Conservation (phyloP, 1,140 invertebrate species). For the Whitmania pigra region DNA sequence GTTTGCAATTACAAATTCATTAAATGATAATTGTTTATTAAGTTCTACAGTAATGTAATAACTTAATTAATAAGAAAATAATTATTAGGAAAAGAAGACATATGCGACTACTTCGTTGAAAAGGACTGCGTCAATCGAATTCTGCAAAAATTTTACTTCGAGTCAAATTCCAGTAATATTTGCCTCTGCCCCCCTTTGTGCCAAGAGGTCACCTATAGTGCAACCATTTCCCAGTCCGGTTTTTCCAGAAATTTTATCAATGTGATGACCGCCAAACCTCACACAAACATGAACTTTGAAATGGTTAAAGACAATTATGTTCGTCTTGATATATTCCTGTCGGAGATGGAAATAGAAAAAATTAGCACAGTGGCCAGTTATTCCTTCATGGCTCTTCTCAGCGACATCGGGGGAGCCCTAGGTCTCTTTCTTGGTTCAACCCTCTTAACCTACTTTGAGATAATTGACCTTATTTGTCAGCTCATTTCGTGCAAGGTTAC, state of each 20-base stretch:
- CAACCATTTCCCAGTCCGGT: not conserved
- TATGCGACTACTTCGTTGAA: slow-evolving; percentile 10
- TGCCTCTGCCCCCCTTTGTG: slow-evolving; percentile 10
- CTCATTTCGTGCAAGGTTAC: too few relatives aligned
- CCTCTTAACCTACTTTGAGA: slow-evolving; percentile 32
- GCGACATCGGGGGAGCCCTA: slow-evolving; percentile 34
- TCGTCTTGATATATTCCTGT: not conserved
- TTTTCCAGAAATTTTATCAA: slow-evolving; percentile 12
- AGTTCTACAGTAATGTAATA: too few relatives aligned
- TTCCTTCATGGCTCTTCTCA: slow-evolving; percentile 31
- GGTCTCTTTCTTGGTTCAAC: slow-evolving; percentile 34
- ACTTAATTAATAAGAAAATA: not conserved
- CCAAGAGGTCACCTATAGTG: not conserved
- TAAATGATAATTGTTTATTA: not conserved
- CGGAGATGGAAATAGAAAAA: slow-evolving; percentile 32
- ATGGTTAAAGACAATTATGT: not conserved
- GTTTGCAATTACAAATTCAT: not conserved
- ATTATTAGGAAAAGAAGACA: not conserved
- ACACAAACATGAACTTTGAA: slow-evolving; percentile 6
- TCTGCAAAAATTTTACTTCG: not conserved
- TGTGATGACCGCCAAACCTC: not conserved
- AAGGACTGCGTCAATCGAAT: not conserved
- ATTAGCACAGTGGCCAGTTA: slow-evolving; percentile 31
- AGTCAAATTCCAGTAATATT: not conserved
- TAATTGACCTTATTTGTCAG: slow-evolving; percentile 8